phyloP scores from a whole-genome alignment of 2,113 vertebrate species.

The Nothoprocta pentlandii region DNA sequence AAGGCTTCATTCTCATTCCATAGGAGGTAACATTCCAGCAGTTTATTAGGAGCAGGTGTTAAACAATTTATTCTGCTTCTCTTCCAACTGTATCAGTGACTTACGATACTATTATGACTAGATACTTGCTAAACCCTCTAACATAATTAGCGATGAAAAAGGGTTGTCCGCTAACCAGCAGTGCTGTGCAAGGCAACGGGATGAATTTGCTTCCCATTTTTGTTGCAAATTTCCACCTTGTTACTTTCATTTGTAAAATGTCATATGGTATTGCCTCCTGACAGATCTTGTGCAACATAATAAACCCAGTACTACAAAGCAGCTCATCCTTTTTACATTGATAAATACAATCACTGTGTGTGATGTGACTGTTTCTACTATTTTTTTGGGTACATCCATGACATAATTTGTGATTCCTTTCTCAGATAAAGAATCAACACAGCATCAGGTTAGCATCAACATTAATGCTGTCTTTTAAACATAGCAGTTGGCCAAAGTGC shows the following conservation, averaged over 20 bases:
- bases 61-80: slow-evolving; percentile 10
- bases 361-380: background rate
- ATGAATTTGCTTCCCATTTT: slow-evolving; percentile 6
- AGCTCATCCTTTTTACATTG: background rate
- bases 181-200: background rate
- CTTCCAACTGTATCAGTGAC: background rate
- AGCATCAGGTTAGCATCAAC: background rate
- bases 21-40: background rate
- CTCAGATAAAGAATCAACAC: background rate
- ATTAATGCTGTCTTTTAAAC: background rate
- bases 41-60: slow-evolving; percentile 25
- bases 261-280: background rate
- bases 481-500: background rate
- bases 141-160: background rate
- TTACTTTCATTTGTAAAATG: background rate
- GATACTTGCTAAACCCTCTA: slow-evolving; percentile 9
- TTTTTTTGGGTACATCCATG: background rate
- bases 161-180: background rate
- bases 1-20: background rate
- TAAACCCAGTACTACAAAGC: background rate
- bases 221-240: background rate
- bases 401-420: background rate
- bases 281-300: background rate
- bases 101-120: background rate
- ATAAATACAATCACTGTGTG: background rate